Base-by-base conservation (phyloP, 2,113 vertebrate species). In the Psammodynastes pulverulentus region DNA sequence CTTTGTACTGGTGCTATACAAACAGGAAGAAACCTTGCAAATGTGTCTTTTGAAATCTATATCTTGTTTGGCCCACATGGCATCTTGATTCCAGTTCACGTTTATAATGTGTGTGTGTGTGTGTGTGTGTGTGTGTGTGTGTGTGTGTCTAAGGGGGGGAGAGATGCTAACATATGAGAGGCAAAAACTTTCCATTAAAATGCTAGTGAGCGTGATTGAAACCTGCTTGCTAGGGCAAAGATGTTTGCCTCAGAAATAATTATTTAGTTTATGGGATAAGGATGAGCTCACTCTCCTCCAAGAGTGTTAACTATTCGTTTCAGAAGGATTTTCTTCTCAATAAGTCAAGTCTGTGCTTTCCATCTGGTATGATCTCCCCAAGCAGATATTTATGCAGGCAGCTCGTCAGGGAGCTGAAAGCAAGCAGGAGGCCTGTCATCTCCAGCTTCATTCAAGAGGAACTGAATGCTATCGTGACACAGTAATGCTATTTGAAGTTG, bases 321-420 rank as follows among this genome's bases (percentile, higher is more conserved):
- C 88, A 56, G 51, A 15, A 91, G 51, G 45, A 52, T 86, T 91
- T 93, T 48, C 90, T 84, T 62, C 88, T n/a, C 84, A 89, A 87
- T 90, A 93, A 87, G 90, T 62, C n/a, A 89, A 49, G 93, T 54
- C 93, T 92, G 39, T 91, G 0, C 89, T 94, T 95, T 94, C 53
- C 19, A 52, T 21, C 29, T 86, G 15, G 1, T 79, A 19, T 93
- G 7, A 39, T 89, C 52, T 85, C 5, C 3, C 29, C 26, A 67
- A 92, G 84, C 0, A 56, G 84, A 92, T 87, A 86, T 90, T 0
- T 0, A n/a, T 24, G 53, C 0, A 0, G 17, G 26, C 23, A 89
- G 51, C 6, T 15, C 48, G 87, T 90, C 15, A 23, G 34, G 91
- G 2, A 91, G 45, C 53, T 85, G 26, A 92, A 46, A 52, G 84